Percentiles rank a stretch among this genome's conserved stretches.
These are phyloP conservation scores for Acanthoscelides obtectus DNA, from an alignment of 2,888 invertebrate genomes.

Conservation along the genomic window DNA sequence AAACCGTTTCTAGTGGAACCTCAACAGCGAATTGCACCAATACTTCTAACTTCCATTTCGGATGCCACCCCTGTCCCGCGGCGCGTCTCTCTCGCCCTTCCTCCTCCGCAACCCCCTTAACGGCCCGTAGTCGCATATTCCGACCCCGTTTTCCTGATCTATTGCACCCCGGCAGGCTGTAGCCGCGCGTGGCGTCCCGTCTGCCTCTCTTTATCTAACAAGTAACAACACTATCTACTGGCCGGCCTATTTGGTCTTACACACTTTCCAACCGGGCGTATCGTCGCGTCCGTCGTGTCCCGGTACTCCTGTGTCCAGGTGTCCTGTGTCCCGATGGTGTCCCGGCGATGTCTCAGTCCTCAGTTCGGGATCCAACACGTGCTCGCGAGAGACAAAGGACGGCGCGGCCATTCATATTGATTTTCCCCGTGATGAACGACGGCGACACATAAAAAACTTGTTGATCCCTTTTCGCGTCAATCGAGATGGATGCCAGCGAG, in stretches of 20 bases:
- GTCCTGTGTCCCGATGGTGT: neutral
- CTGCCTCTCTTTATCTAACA: constrained; percentile 29
- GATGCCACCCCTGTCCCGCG: neutral
- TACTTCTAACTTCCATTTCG: too few species aligned
- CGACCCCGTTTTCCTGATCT: neutral
- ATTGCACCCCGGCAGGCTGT: neutral
- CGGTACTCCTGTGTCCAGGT: neutral
- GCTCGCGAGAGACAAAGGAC: neutral
- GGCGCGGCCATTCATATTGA: constrained; percentile 43
- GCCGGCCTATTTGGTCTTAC: neutral
- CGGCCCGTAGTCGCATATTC: neutral
- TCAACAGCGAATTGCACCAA: too few species aligned
- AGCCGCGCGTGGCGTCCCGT: neutral
- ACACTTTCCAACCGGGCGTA: neutral
- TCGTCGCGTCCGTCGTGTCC: neutral
- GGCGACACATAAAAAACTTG: constrained; percentile 47
- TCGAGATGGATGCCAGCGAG: constrained; percentile 27
- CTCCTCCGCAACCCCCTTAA: neutral
- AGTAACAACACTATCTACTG: constrained; percentile 31
- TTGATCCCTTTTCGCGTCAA: constrained; percentile 9
- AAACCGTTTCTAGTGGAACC: too few species aligned
- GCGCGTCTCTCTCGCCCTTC: neutral
- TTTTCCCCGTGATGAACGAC: constrained; percentile 47
- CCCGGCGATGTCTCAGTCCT: neutral
- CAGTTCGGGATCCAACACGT: neutral